Evolutionary conservation across 2,797 vertebrate species (phyloP).

Genomic region (Rhyacichthys aspro): DNA sequence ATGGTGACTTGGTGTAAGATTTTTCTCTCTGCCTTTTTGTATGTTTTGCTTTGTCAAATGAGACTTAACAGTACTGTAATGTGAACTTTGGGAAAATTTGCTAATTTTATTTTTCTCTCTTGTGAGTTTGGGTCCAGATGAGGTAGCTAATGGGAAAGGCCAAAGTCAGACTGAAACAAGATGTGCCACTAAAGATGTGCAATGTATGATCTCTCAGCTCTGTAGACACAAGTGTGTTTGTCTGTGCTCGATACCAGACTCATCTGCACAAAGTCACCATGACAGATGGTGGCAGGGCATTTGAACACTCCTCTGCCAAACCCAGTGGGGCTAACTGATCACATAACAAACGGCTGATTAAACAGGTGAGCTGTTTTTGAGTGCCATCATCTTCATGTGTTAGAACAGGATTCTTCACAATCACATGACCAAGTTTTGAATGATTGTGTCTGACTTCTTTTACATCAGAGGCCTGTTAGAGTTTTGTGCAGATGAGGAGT

Average conservation of each 20-base stretch:
- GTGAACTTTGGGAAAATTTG: conserved; percentile 77
- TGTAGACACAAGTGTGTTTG: conserved; percentile 26
- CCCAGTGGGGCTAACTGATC: background rate
- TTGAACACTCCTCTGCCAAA: conserved; percentile 51
- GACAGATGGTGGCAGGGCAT: conserved; percentile 36
- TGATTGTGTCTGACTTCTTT: conserved; percentile 25
- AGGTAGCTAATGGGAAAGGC: conserved; percentile 43
- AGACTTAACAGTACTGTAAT: conserved; percentile 82
- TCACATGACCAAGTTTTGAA: conserved; percentile 59
- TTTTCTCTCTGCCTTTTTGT: conserved; percentile 72
- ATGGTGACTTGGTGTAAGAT: conserved; percentile 78
- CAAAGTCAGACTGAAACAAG: conserved; percentile 50
- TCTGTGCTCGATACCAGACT: conserved; percentile 53
- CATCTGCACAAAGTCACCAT: conserved; percentile 31
- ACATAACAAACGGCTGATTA: conserved; percentile 16
- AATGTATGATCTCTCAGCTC: conserved; percentile 47
- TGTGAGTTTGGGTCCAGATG: conserved; percentile 63
- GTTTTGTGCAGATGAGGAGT: conserved; percentile 24
- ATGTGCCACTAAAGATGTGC: conserved; percentile 64
- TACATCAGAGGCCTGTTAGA: conserved; percentile 14
- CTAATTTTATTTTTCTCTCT: conserved; percentile 69
- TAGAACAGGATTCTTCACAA: conserved; percentile 30
- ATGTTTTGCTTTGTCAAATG: conserved; percentile 71
- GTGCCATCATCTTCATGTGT: conserved; percentile 59
- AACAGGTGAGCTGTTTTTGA: conserved; percentile 39